Conservation (phyloP, 2,113 vertebrate species). For the Parus major region DNA sequence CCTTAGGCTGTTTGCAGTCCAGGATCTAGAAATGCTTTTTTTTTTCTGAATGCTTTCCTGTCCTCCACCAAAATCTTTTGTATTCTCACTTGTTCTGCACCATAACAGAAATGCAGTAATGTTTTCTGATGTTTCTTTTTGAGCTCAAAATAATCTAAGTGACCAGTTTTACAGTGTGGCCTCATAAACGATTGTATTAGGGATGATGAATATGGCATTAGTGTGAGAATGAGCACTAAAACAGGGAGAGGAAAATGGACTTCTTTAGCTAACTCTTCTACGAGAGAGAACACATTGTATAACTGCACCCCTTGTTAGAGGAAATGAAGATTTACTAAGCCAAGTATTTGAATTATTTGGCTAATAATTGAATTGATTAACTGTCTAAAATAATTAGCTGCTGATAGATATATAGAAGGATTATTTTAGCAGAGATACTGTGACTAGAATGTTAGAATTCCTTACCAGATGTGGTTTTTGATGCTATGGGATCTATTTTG, state of each 20-base stretch:
- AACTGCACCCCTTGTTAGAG: neutral
- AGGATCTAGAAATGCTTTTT: neutral
- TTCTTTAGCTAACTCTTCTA: neutral
- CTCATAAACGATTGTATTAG: neutral
- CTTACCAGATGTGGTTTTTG: neutral
- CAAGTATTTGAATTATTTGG: slow-evolving; percentile 33
- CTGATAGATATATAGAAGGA: neutral
- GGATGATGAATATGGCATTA: neutral
- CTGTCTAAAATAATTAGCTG: slow-evolving; percentile 44
- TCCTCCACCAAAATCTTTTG: neutral
- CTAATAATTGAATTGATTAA: slow-evolving; percentile 45
- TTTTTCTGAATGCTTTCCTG: neutral
- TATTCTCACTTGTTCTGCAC: neutral
- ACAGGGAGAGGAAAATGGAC: neutral
- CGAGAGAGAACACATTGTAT: neutral
- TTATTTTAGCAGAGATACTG: neutral
- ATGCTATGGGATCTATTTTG: neutral
- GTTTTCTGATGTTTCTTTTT: neutral
- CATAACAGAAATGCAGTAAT: neutral
- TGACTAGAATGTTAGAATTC: slow-evolving; percentile 17
- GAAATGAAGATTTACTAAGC: neutral
- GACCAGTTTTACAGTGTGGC: neutral
- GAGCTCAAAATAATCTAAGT: neutral
- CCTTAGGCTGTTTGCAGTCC: neutral
- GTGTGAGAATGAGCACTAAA: neutral